Base-by-base conservation (phyloP, 1,140 invertebrate species). In the Drosophila saltans region DNA sequence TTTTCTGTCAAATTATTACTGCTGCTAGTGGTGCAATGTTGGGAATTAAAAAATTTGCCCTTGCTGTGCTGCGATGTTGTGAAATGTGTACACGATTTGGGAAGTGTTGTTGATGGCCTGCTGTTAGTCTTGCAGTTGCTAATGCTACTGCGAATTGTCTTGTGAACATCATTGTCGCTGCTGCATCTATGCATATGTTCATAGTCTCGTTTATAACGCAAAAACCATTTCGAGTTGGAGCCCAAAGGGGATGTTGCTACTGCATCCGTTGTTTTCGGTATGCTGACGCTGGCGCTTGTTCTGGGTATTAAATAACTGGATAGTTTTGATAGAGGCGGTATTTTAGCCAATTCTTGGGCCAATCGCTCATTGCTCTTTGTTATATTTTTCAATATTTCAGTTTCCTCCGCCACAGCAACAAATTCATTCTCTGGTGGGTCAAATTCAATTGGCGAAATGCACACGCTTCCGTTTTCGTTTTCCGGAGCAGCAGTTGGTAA, bases 401-500 rank as follows among this genome's bases (percentile, higher is more conserved):
- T 85, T 52, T 83, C 78, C 56, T 68, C 69, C 52, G 26, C 66
- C 45, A 45, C 66, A 64, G 45, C 62, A 61, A n/a, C 52, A 73
- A 52, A 39, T 60, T 30, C n/a, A 21, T 58, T 45, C 52, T 88
- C 71, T 41, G 66, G 11, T 6, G 56, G 58, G 33, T 73, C 66
- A 71, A 84, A 56, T 11, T 90, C 77, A 89, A 52, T 72, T 66
- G 69, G 90, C 83, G 76, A 91, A 91, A 64, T 90, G 90, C 52
- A 91, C 90, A 61, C 86, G 90, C 68, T 91, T 91, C 39, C 90
- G 81, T 59, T 91, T 91, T 75, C 88, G 72, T 71, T 90, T 78
- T 39, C 24, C 65, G 63, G 43, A 55, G 74, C 39, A 52, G 70
- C 30, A 33, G 60, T 40, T 70, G 69, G 43, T 69, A 78, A 61